phyloP scores from a whole-genome alignment of 2,797 vertebrate genomes.

The Pipistrellus kuhlii region DNA sequence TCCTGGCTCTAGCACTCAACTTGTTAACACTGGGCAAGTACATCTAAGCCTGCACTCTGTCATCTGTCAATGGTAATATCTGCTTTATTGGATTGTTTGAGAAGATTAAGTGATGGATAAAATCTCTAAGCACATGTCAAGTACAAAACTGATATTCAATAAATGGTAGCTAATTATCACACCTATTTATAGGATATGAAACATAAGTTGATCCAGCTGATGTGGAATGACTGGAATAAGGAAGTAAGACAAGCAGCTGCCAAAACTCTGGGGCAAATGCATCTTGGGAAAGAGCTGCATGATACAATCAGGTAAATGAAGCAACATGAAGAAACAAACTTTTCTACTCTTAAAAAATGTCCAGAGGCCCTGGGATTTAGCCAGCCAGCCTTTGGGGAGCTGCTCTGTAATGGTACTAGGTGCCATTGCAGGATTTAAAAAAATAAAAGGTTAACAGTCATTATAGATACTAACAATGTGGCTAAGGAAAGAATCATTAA shows the following conservation, averaged over 20 bases:
- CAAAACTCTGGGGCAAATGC: constrained; percentile 84
- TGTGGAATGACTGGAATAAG: constrained; percentile 89
- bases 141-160: constrained; percentile 11
- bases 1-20: background rate
- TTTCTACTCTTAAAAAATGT: background rate
- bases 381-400: background rate
- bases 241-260: constrained; percentile 86
- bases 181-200: constrained; percentile 84
- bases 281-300: constrained; percentile 86
- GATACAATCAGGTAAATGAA: constrained; percentile 85
- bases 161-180: background rate
- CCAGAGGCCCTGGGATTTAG: background rate
- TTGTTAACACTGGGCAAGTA: constrained; percentile 26
- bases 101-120: background rate
- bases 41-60: background rate
- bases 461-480: background rate
- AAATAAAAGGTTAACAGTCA: background rate
- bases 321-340: background rate
- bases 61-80: background rate
- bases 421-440: background rate
- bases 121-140: background rate
- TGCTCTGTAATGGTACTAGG: background rate
- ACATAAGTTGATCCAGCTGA: constrained; percentile 87
- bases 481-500: constrained; percentile 7
- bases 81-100: background rate